Percentiles rank a stretch among this genome's conserved stretches.
Conservation (phyloP, 2,797 vertebrate genomes). For the Tenualosa thibaudeaui region DNA sequence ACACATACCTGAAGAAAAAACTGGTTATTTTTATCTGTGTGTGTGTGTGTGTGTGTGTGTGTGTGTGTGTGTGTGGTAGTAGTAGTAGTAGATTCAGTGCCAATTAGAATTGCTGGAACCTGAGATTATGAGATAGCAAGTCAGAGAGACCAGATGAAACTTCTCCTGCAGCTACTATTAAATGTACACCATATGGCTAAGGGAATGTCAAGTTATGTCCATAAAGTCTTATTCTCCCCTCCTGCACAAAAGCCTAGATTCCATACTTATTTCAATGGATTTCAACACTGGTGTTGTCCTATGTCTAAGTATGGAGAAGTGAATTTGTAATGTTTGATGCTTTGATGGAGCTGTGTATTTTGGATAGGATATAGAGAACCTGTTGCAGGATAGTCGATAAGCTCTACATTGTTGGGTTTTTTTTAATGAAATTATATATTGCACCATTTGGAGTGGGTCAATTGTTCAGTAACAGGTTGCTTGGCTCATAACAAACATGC, state of each 20-base stretch:
- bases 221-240: too few species aligned
- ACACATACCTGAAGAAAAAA: not conserved
- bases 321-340: not conserved
- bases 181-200: too few species aligned
- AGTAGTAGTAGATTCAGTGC: too few species aligned
- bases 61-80: conserved; percentile 28
- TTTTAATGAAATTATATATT: conserved; percentile 8
- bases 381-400: not conserved
- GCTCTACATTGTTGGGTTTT: not conserved
- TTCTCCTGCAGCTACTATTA: too few species aligned
- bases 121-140: conserved; percentile 96
- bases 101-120: too few species aligned
- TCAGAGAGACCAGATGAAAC: conserved; percentile 66
- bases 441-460: conserved; percentile 7
- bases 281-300: conserved; percentile 2
- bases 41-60: conserved; percentile 9
- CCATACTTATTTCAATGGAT: too few species aligned
- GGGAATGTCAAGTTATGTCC: too few species aligned
- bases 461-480: not conserved
- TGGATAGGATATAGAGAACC: not conserved
- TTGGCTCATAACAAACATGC: not conserved
- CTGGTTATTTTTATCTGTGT: conserved; percentile 7
- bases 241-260: too few species aligned
- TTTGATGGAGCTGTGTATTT: not conserved
- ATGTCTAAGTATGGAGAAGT: not conserved